Conservation (phyloP, 2,797 vertebrate genomes). For the Fratercula arctica region DNA sequence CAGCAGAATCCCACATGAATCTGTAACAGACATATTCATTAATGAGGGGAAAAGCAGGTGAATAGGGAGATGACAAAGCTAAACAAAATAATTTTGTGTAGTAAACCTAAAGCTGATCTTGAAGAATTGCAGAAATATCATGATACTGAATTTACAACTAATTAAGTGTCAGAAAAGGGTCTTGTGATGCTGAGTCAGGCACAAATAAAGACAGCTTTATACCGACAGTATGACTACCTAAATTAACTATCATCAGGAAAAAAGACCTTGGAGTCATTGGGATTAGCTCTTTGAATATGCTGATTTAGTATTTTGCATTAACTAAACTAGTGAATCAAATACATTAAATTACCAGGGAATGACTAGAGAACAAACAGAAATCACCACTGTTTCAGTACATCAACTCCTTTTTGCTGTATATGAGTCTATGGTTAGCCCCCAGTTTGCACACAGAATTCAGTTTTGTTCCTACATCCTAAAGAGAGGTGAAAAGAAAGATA, state of each 20-base stretch:
- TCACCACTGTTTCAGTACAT: not conserved
- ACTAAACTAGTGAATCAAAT: not conserved
- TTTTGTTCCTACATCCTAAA: not conserved
- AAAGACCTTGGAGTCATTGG: not conserved
- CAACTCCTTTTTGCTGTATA: not conserved
- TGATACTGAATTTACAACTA: not conserved
- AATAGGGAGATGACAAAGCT: not conserved
- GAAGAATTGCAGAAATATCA: not conserved
- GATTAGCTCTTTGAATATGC: not conserved
- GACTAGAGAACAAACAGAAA: not conserved
- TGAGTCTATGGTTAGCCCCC: not conserved
- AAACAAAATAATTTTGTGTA: not conserved
- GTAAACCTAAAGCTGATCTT: not conserved
- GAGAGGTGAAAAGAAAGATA: not conserved
- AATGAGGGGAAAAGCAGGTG: not conserved
- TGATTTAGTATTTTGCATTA: not conserved
- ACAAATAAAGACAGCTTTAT: not conserved
- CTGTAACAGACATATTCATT: not conserved
- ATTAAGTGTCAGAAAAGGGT: not conserved
- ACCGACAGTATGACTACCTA: not conserved
- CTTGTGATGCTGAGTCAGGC: not conserved
- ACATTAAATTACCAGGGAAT: not conserved
- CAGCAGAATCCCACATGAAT: not conserved
- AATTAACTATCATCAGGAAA: not conserved
- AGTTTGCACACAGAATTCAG: not conserved